These are phyloP conservation scores for Phthorimaea operculella DNA, from an alignment of 1,140 invertebrate genomes.

Conservation along the genomic window DNA sequence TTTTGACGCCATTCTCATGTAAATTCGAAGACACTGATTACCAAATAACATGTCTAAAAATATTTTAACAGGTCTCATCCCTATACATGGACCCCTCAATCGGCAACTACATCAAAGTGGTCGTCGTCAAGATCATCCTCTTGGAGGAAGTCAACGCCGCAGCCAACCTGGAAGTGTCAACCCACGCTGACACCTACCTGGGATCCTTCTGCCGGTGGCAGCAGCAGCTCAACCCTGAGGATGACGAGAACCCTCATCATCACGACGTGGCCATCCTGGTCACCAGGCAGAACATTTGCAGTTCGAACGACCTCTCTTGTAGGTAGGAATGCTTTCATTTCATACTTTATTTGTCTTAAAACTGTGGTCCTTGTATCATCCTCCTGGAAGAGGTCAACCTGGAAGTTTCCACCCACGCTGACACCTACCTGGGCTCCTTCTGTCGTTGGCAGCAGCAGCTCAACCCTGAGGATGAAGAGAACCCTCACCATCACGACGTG, in stretches of 20 bases:
- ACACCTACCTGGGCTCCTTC: slow-evolving; percentile 84
- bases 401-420: slow-evolving; percentile 83
- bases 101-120: slow-evolving; percentile 89
- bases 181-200: slow-evolving; percentile 85
- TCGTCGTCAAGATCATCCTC: slow-evolving; percentile 85
- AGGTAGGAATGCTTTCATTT: slow-evolving; percentile 23
- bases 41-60: too few relatives aligned
- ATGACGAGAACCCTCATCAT: slow-evolving; percentile 87
- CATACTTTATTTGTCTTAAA: too few relatives aligned
- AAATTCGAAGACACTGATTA: too few relatives aligned
- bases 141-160: slow-evolving; percentile 78
- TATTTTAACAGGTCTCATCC: slow-evolving; percentile 74
- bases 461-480: slow-evolving; percentile 80
- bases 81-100: slow-evolving; percentile 89
- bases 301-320: slow-evolving; percentile 70
- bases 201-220: slow-evolving; percentile 90
- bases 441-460: slow-evolving; percentile 86
- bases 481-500: slow-evolving; percentile 93
- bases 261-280: slow-evolving; percentile 94
- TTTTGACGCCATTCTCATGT: too few relatives aligned
- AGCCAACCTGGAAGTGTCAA: slow-evolving; percentile 78
- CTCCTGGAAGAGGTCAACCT: slow-evolving; percentile 80
- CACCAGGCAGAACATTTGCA: slow-evolving; percentile 71
- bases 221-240: slow-evolving; percentile 78
- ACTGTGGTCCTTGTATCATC: slow-evolving; percentile 89